Base-by-base conservation (phyloP, 2,888 invertebrate species). In the Torymus auratus region DNA sequence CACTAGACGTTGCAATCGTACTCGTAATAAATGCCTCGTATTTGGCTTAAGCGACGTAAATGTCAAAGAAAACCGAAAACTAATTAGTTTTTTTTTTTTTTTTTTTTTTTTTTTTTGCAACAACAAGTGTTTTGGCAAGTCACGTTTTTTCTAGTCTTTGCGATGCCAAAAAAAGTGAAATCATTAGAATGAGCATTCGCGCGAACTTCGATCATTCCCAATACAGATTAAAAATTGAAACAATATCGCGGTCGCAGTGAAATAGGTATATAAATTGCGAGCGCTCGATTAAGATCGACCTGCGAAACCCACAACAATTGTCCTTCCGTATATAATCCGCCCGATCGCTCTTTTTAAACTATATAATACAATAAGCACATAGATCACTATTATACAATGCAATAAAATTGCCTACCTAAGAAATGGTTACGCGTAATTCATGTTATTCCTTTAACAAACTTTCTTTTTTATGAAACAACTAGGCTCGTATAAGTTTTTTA, bases 291-390 rank as follows among this genome's bases (percentile, higher is more conserved):
- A 88, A 89, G 87, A 87, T 87, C 83, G 85, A 85, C 84, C 83
- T 85, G 84, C 81, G 78, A 84, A 82, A 84, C 81, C 83, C 88
- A 87, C 86, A 88, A 86, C 86, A 88, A 88, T 84, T 85, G 80
- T 84, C 84, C 85, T 86, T 86, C 83, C 84, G 85, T 85, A 85
- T 83, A 85, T 84, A 84, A 86, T 86, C 80, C 85, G 84, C 83
- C 83, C 84, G 83, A 85, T 87, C 86, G 88, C 85, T 87, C 84
- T 87, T 87, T 87, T 86, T 86, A 86, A 87, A 88, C 86, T 88
- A 88, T 88, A 88, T 88, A 87, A 87, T 89, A 89, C 88, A 89
- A 86, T 88, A 89, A 90, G 89, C 89, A 89, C 88, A 87, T 87
- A 86, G 85, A 87, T 88, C 86, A 85, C 86, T 89, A 88, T 88